Evolutionary conservation across 2,113 vertebrate genomes (phyloP).

Genomic region (Neodon shergylaensis): DNA sequence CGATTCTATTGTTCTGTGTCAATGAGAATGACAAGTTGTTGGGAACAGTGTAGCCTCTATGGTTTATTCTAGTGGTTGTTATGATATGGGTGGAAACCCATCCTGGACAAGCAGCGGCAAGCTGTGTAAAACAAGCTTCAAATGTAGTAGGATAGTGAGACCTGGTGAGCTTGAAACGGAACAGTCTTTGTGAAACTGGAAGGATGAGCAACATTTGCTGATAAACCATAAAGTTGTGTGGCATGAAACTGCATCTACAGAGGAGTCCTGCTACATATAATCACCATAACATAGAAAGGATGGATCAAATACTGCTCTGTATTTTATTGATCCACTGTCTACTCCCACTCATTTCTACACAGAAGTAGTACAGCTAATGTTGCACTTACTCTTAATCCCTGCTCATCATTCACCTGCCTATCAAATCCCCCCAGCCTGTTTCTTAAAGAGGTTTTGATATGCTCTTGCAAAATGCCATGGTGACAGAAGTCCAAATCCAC

Average conservation of each 20-base stretch:
- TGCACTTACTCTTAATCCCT: background rate
- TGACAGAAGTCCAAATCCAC: constrained; percentile 27
- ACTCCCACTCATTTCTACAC: background rate
- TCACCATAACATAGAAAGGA: background rate
- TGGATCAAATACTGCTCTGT: background rate
- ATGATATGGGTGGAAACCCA: background rate
- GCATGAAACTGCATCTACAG: background rate
- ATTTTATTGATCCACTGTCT: background rate
- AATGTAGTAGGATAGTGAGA: constrained; percentile 19
- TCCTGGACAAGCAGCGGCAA: background rate
- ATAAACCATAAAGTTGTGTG: background rate
- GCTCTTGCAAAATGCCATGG: constrained; percentile 33
- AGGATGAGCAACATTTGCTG: background rate
- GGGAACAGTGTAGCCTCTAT: background rate
- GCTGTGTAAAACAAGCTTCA: background rate
- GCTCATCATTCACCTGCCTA: background rate
- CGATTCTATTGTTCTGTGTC: background rate
- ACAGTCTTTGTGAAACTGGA: constrained; percentile 2
- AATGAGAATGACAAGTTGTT: background rate
- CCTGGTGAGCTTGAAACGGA: background rate
- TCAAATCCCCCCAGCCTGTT: background rate
- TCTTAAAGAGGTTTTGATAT: background rate
- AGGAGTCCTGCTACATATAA: background rate
- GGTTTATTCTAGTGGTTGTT: background rate
- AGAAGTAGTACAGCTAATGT: background rate